Evolutionary conservation across 2,888 invertebrate species (phyloP).

Genomic region (Iphiclides podalirius): DNA sequence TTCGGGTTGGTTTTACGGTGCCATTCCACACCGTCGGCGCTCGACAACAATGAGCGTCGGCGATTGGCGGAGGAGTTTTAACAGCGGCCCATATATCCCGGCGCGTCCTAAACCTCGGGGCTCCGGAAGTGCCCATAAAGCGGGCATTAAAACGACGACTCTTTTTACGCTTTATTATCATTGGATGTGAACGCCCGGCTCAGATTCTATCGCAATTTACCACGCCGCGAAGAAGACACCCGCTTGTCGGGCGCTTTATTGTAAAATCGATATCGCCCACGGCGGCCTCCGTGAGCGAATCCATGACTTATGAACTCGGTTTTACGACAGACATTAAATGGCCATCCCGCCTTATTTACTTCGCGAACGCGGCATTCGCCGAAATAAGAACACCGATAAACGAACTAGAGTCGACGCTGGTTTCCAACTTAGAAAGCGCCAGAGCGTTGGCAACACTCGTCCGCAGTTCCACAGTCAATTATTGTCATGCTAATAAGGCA

Average conservation of each 20-base stretch:
- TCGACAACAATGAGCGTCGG: constrained; percentile 46
- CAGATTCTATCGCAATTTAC: constrained; percentile 75
- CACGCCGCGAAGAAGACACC: constrained; percentile 55
- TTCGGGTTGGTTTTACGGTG: constrained; percentile 38
- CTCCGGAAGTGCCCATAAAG: constrained; percentile 74
- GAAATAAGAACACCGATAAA: constrained; percentile 1
- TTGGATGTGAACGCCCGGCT: constrained; percentile 75
- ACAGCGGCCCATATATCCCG: constrained; percentile 59
- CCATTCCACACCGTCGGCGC: constrained; percentile 34
- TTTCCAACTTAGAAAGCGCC: not conserved
- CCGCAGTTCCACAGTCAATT: constrained; percentile 37
- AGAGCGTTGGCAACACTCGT: constrained; percentile 17
- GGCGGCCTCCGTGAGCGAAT: constrained; percentile 54
- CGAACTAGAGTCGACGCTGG: not conserved
- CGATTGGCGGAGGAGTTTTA: constrained; percentile 59
- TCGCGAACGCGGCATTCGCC: constrained; percentile 5
- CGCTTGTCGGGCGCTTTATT: constrained; percentile 67
- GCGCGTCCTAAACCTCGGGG: constrained; percentile 65
- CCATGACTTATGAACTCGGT: constrained; percentile 64
- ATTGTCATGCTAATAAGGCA: constrained; percentile 72
- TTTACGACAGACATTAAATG: constrained; percentile 59
- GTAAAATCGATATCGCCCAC: constrained; percentile 72
- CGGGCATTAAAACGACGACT: constrained; percentile 76
- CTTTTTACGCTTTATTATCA: constrained; percentile 80
- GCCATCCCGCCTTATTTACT: constrained; percentile 43